Conservation (phyloP, 2,797 vertebrate genomes). For the Pipistrellus pygmaeus region DNA sequence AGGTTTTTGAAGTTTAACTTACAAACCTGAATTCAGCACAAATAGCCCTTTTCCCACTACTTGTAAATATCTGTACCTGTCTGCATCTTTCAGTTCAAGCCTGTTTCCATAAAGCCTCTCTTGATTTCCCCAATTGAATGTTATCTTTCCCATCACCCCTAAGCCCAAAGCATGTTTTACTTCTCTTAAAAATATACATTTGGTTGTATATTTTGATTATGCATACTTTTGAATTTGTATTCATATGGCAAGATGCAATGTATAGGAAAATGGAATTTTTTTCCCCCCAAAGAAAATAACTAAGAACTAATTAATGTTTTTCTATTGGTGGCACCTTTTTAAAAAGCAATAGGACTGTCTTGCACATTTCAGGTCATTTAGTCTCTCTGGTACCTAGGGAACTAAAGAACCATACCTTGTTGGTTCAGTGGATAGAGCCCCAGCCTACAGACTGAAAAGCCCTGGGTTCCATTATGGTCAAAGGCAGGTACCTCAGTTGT, state of each 20-base stretch:
- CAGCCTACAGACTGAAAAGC: too few relatives aligned
- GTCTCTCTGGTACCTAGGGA: not conserved
- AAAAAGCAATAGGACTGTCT: not conserved
- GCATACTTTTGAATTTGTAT: not conserved
- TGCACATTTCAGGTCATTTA: not conserved
- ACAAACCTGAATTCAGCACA: slow-evolving; percentile 38
- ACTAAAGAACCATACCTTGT: not conserved
- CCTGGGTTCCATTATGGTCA: too few relatives aligned
- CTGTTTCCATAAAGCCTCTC: not conserved
- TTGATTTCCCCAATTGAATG: not conserved
- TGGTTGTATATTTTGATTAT: not conserved
- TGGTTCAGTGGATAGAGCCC: too few relatives aligned
- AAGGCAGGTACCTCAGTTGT: too few relatives aligned
- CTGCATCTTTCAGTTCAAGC: slow-evolving; percentile 35
- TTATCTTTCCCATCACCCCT: not conserved
- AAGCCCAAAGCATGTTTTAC: not conserved
- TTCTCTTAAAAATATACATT: slow-evolving; percentile 34
- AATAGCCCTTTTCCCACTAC: not conserved
- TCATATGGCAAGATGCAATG: not conserved
- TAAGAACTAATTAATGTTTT: not conserved
- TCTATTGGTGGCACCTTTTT: not conserved
- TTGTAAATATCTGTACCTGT: not conserved
- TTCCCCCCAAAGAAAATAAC: not conserved
- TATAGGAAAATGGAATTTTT: not conserved
- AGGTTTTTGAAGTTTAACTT: slow-evolving; percentile 58